Conservation (phyloP, 1,140 invertebrate species). For the Trichonephila clavata region DNA sequence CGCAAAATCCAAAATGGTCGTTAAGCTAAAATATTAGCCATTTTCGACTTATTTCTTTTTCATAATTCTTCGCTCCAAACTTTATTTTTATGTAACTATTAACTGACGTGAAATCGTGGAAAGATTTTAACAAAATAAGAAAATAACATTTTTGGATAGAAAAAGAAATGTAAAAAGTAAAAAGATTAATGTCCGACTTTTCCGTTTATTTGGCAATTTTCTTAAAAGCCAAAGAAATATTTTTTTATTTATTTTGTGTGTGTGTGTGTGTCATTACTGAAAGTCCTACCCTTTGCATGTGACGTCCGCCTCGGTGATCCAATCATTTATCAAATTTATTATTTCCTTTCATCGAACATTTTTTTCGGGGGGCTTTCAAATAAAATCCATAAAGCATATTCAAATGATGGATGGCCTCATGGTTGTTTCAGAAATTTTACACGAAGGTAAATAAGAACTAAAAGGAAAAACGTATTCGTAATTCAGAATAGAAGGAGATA, state of each 20-base stretch:
- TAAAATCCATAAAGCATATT: neutral
- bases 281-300: neutral
- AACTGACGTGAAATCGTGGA: neutral
- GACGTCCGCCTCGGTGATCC: neutral
- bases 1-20: neutral
- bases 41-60: neutral
- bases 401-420: neutral
- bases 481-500: neutral
- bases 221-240: neutral
- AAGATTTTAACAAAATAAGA: neutral
- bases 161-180: neutral
- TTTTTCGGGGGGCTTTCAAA: neutral
- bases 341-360: neutral
- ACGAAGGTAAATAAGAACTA: neutral
- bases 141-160: neutral
- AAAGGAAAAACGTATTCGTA: neutral
- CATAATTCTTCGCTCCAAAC: slow-evolving; percentile 4
- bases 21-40: neutral
- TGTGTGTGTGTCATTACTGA: neutral
- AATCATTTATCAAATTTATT: slow-evolving; percentile 51
- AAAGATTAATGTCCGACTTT: slow-evolving; percentile 24
- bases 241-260: too few species aligned
- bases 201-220: slow-evolving; percentile 30
- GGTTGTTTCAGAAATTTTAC: neutral
- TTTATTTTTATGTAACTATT: slow-evolving; percentile 46